Percentiles rank a stretch among this genome's conserved stretches.
Conservation (phyloP, 1,140 invertebrate genomes). For the Mamestra configurata region DNA sequence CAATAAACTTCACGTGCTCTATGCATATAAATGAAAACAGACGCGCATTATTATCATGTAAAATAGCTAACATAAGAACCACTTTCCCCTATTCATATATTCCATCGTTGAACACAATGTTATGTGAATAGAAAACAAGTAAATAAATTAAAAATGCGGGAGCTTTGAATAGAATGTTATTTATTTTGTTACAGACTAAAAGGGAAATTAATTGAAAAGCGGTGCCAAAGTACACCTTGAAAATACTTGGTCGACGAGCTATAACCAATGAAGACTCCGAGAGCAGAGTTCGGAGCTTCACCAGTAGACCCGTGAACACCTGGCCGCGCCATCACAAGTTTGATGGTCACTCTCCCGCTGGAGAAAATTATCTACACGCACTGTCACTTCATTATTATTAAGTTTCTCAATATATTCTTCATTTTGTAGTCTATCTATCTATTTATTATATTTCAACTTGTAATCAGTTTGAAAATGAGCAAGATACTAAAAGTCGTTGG, state of each 20-base stretch:
- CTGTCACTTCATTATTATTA: constrained; percentile 88
- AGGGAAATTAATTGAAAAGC: constrained; percentile 65
- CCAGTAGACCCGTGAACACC: constrained; percentile 67
- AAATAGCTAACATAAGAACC: background rate
- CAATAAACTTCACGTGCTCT: too few species aligned
- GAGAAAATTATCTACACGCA: constrained; percentile 83
- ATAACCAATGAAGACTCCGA: constrained; percentile 73
- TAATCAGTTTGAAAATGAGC: constrained; percentile 73
- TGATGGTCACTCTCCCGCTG: constrained; percentile 82
- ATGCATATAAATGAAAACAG: too few species aligned
- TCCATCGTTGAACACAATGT: background rate
- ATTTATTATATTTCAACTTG: constrained; percentile 58
- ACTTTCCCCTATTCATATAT: background rate
- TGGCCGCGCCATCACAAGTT: constrained; percentile 65
- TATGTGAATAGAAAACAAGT: background rate
- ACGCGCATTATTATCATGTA: too few species aligned
- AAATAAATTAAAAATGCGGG: background rate
- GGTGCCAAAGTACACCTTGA: constrained; percentile 68
- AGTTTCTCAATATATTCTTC: constrained; percentile 86
- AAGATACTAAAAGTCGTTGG: constrained; percentile 93
- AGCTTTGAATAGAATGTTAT: constrained; percentile 27
- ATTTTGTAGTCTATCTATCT: constrained; percentile 82
- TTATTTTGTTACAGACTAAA: constrained; percentile 80
- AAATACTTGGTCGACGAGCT: constrained; percentile 55
- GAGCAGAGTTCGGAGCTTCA: constrained; percentile 61